Evolutionary conservation across 1,140 invertebrate species (phyloP), one percentile per base, ranked within the genome.

Genomic region (Nixonia krombeini): DNA sequence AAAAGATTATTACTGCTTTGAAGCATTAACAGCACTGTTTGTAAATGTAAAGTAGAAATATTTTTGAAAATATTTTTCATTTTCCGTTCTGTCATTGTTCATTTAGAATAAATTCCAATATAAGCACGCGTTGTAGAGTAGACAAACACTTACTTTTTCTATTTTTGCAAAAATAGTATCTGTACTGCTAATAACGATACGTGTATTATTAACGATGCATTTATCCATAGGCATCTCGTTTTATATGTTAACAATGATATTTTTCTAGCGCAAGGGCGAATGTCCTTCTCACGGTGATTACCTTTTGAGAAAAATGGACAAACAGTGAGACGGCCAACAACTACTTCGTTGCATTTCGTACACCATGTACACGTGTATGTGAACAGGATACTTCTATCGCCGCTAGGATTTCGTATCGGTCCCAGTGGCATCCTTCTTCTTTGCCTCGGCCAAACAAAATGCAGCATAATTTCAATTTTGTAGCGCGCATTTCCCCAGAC

Each of bases 391-490:
- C 10, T 42, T 13, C 17, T 17, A 42, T 26, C 17, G 33, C 29
- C 38, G 31, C 28, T 35, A 45, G 40, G 51, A 45, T 44, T 23
- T 26, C 28, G 28, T 53, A 53, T 44, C 51, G 25, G 51, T 45
- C 51, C 51, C 51, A 3, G 17, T 5, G 31, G 40, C 29, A 35
- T 38, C 16, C 8, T 53, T 21, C 31, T 44, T 53, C 40, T 53
- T 44, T 53, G 23, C 41, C 40, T 44, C 26, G 51, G 12, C 29
- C 40, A 42, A 53, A 53, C 51, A 53, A 53, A 44, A 53, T 53
- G 40, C 51, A 53, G 51, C 40, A 53, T 53, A 44, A 53, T 53
- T 31, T 44, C 51, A 53, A 53, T 53, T 53, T 53, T 18, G 38
- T 17, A 53, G 28, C 51, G 29, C n/a, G 40, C 41, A 53, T 53